Conservation (phyloP, 2,113 vertebrate genomes). For the Pungitius pungitius region DNA sequence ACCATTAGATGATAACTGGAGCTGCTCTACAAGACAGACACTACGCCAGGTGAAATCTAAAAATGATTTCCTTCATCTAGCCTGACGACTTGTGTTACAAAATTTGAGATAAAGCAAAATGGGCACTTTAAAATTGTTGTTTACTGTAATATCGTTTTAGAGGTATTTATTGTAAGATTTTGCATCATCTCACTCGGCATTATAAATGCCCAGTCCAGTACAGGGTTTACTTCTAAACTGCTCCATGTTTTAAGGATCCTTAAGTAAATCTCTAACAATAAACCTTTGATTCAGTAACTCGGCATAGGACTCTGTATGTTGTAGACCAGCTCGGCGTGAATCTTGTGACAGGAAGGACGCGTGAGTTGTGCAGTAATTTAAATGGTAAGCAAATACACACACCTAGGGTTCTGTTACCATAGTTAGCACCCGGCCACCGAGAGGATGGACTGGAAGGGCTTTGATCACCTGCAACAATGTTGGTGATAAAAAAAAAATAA, state of each 20-base stretch:
- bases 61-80: background rate
- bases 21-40: conserved; percentile 67
- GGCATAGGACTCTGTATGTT: conserved; percentile 53
- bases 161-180: conserved; percentile 50
- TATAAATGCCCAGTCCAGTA: background rate
- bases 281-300: conserved; percentile 34
- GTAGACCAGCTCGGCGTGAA: conserved; percentile 55
- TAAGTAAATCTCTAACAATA: conserved; percentile 32
- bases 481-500: conserved; percentile 35
- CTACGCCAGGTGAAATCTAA: conserved; percentile 52
- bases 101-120: conserved; percentile 10
- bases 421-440: conserved; percentile 83
- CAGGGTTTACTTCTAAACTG: background rate
- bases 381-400: conserved; percentile 74
- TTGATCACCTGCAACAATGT: conserved; percentile 82
- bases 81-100: background rate
- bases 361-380: conserved; percentile 57
- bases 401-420: conserved; percentile 82
- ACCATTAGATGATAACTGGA: conserved; percentile 39
- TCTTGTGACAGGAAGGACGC: conserved; percentile 38
- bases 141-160: conserved; percentile 19
- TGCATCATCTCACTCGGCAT: conserved; percentile 6
- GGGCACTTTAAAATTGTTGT: background rate
- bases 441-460: conserved; percentile 82
- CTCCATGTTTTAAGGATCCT: background rate